Evolutionary conservation across 2,797 vertebrate genomes (phyloP).

Genomic region (Dallia pectoralis): DNA sequence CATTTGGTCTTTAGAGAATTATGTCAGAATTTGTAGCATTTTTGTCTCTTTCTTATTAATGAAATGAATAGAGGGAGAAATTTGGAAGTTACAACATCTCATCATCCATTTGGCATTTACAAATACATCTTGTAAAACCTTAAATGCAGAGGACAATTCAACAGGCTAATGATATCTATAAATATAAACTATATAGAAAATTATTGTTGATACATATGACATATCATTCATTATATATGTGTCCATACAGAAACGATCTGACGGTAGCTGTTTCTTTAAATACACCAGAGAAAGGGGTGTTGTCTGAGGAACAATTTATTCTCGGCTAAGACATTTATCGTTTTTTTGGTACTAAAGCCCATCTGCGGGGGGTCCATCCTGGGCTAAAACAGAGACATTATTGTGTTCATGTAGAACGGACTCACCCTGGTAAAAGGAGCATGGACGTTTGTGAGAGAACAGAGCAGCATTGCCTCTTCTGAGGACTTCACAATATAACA

Average conservation of each 20-base stretch:
- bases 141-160: neutral
- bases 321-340: neutral
- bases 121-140: neutral
- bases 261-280: constrained; percentile 7
- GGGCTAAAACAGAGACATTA: neutral
- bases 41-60: neutral
- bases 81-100: neutral
- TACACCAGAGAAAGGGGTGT: neutral
- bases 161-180: neutral
- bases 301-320: neutral
- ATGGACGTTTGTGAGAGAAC: neutral
- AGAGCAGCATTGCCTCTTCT: constrained; percentile 2
- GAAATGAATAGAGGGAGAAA: neutral
- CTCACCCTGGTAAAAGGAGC: constrained; percentile 4
- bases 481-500: neutral
- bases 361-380: neutral
- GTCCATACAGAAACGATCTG: neutral
- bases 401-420: neutral
- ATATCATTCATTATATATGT: neutral
- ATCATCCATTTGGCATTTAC: neutral
- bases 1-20: too few species aligned
- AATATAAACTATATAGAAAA: neutral
- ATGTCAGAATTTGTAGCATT: too few species aligned
- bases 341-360: too few species aligned
- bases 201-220: neutral